Conservation (phyloP, 1,140 invertebrate genomes). For the Heliconius congener region DNA sequence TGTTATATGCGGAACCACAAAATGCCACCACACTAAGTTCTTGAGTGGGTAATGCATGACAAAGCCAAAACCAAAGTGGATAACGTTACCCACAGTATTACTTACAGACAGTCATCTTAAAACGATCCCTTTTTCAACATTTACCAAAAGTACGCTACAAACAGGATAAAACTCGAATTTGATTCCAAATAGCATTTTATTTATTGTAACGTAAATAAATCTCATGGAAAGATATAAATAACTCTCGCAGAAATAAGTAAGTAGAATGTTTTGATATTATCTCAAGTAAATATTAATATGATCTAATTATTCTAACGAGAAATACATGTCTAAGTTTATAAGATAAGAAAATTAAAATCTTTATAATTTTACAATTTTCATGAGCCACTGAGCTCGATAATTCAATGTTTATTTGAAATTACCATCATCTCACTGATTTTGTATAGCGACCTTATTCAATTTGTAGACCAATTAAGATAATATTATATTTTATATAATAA, state of each 20-base stretch:
- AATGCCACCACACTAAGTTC: not conserved
- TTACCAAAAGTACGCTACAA: conserved; percentile 37
- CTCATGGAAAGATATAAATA: not conserved
- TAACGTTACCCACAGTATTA: conserved; percentile 37
- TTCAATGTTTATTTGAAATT: conserved; percentile 40
- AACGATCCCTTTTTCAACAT: conserved; percentile 37
- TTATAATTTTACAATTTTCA: conserved; percentile 22
- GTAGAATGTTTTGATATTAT: not conserved
- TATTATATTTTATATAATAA: not conserved
- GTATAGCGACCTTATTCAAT: conserved; percentile 11
- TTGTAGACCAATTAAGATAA: conserved; percentile 8
- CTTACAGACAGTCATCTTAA: conserved; percentile 29
- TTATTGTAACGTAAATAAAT: conserved; percentile 11
- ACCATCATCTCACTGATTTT: conserved; percentile 15
- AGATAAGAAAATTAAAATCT: not conserved
- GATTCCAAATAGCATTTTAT: conserved; percentile 16
- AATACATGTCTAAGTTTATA: not conserved
- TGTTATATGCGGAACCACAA: conserved; percentile 10
- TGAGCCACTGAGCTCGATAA: conserved; percentile 41
- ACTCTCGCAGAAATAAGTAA: not conserved
- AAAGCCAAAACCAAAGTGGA: conserved; percentile 41
- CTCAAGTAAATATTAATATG: not conserved
- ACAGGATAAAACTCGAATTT: conserved; percentile 34
- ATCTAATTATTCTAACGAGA: not conserved
- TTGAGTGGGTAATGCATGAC: conserved; percentile 43